These are phyloP conservation scores for Meteorus sp. DNA, from an alignment of 1,140 invertebrate species.

Conservation along the genomic window DNA sequence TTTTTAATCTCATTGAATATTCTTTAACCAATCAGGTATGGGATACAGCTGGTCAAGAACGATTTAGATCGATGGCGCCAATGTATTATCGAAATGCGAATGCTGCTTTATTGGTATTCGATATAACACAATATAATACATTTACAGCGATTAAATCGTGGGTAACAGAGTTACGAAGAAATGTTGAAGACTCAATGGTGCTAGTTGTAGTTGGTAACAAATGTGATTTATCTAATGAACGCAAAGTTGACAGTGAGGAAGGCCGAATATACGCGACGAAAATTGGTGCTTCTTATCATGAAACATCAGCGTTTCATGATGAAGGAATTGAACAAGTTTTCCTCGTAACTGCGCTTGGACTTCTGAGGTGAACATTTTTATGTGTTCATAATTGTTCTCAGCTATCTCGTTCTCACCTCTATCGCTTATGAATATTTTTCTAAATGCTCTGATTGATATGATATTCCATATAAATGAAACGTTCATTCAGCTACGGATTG, in stretches of 20 bases:
- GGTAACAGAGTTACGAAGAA: conserved; percentile 78
- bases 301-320: conserved; percentile 79
- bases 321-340: conserved; percentile 75
- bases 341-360: conserved; percentile 63
- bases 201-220: conserved; percentile 86
- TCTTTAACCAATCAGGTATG: conserved; percentile 68
- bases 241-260: conserved; percentile 70
- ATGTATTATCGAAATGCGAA: conserved; percentile 93
- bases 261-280: conserved; percentile 74
- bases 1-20: conserved; percentile 22
- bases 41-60: conserved; percentile 83
- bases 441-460: too few relatives aligned
- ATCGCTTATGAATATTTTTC: conserved; percentile 2
- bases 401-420: neutral
- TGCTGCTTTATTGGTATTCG: conserved; percentile 84
- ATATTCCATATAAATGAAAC: too few relatives aligned
- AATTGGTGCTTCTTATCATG: conserved; percentile 84
- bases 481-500: too few relatives aligned
- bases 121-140: conserved; percentile 74
- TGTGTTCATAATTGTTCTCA: neutral
- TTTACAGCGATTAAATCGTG: conserved; percentile 78
- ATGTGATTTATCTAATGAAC: conserved; percentile 68
- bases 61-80: conserved; percentile 85
- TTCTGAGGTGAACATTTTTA: conserved; percentile 55
- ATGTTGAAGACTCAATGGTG: conserved; percentile 75